phyloP scores from a whole-genome alignment of 2,113 vertebrate genomes.

The Epinephelus lanceolatus region DNA sequence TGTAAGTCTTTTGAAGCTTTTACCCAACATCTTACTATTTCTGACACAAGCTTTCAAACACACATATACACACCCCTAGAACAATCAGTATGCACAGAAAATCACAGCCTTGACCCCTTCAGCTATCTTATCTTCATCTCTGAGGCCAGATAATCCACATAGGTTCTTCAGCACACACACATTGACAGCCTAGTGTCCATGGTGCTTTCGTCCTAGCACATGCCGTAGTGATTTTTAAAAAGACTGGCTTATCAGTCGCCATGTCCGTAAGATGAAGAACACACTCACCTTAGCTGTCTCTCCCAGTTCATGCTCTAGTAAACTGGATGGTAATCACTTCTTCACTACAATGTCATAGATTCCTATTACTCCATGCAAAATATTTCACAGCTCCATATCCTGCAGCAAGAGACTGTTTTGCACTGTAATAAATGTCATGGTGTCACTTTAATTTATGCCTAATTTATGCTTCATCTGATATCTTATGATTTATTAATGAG shows the following conservation, averaged over 20 bases:
- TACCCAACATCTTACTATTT: conserved; percentile 17
- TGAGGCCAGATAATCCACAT: conserved; percentile 70
- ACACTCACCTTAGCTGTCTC: conserved; percentile 57
- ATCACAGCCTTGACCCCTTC: conserved; percentile 57
- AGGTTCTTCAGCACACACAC: conserved; percentile 58
- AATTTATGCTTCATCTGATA: not conserved
- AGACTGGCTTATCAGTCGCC: conserved; percentile 55
- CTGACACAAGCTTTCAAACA: conserved; percentile 21
- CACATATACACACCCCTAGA: not conserved
- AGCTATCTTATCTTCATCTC: conserved; percentile 78
- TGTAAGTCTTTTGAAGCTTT: conserved; percentile 32
- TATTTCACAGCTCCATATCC: not conserved
- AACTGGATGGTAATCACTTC: conserved; percentile 32
- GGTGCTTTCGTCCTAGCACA: conserved; percentile 1
- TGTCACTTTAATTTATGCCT: conserved; percentile 9
- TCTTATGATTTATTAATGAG: conserved; percentile 6
- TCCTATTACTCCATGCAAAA: not conserved
- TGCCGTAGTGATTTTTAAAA: conserved; percentile 46
- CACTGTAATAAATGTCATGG: not conserved
- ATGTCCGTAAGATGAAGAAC: conserved; percentile 45
- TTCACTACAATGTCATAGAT: conserved; percentile 14
- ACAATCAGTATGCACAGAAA: conserved; percentile 71
- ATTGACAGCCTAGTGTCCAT: conserved; percentile 4
- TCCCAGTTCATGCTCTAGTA: conserved; percentile 16
- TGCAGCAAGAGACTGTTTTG: conserved; percentile 10